A percentile compares a stretch with the other conserved stretches of the same genome.
These are phyloP conservation scores for Eustalomyia histrio DNA, from an alignment of 2,888 invertebrate genomes.

Conservation along the genomic window DNA sequence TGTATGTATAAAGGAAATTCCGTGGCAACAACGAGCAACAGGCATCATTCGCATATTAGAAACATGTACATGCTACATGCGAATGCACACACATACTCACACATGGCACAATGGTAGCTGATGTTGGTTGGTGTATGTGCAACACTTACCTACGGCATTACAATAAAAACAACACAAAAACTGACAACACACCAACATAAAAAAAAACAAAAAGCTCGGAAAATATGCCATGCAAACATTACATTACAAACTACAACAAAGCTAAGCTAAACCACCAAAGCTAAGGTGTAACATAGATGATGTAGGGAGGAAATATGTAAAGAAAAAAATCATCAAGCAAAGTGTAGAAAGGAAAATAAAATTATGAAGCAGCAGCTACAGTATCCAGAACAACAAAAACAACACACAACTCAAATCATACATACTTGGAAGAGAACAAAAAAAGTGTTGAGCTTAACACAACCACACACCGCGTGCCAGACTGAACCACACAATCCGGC, in stretches of 20 bases:
- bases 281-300: not conserved
- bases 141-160: conserved; percentile 44
- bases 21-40: conserved; percentile 35
- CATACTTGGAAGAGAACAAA: too few species aligned
- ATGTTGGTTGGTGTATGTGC: conserved; percentile 19
- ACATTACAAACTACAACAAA: conserved; percentile 4
- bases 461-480: conserved; percentile 61
- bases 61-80: conserved; percentile 35
- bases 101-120: conserved; percentile 3
- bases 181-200: not conserved
- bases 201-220: conserved; percentile 36
- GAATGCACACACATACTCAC: conserved; percentile 7
- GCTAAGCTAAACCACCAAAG: conserved; percentile 12
- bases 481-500: conserved; percentile 30
- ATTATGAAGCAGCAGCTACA: conserved; percentile 51
- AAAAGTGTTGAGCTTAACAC: conserved; percentile 58
- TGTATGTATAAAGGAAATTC: conserved; percentile 33
- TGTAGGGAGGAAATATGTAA: conserved; percentile 8
- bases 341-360: conserved; percentile 33
- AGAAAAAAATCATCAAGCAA: conserved; percentile 22
- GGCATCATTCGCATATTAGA: conserved; percentile 49
- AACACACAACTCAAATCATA: not conserved
- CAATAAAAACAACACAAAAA: conserved; percentile 15
- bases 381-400: not conserved
- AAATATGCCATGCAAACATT: conserved; percentile 41